Conservation (phyloP, 2,113 vertebrate genomes). For the Delphinus delphis region DNA sequence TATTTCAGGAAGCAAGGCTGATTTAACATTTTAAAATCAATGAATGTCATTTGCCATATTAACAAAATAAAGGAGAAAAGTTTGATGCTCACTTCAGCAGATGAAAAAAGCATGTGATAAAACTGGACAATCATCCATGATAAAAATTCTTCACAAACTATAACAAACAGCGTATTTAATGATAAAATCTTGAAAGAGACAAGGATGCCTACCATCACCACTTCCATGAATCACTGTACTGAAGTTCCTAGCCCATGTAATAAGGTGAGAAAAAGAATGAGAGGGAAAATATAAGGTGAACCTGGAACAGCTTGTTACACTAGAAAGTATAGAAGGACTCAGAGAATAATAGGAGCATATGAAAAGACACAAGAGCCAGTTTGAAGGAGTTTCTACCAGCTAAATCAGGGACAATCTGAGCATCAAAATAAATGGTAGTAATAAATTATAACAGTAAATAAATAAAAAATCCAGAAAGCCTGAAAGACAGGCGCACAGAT, state of each 20-base stretch:
- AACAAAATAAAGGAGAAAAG: background rate
- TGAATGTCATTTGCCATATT: background rate
- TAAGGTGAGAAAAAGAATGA: background rate
- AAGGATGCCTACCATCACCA: background rate
- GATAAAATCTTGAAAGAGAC: background rate
- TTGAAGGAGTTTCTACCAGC: background rate
- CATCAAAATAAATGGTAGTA: background rate
- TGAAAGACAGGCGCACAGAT: background rate
- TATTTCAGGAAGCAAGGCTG: background rate
- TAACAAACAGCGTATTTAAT: background rate
- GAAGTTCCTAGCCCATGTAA: background rate
- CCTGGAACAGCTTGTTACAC: background rate
- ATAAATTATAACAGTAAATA: background rate
- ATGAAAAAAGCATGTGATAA: background rate
- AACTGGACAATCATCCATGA: background rate
- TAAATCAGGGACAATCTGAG: background rate
- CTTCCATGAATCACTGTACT: background rate
- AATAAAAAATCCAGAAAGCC: background rate
- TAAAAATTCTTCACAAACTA: background rate
- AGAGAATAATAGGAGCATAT: background rate
- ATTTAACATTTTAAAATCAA: slow-evolving; percentile 6
- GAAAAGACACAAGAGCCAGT: background rate
- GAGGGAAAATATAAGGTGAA: background rate
- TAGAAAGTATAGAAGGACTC: background rate
- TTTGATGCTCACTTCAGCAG: background rate